Base-by-base conservation (phyloP, 1,140 invertebrate genomes). In the Pogonomyrmex barbatus region DNA sequence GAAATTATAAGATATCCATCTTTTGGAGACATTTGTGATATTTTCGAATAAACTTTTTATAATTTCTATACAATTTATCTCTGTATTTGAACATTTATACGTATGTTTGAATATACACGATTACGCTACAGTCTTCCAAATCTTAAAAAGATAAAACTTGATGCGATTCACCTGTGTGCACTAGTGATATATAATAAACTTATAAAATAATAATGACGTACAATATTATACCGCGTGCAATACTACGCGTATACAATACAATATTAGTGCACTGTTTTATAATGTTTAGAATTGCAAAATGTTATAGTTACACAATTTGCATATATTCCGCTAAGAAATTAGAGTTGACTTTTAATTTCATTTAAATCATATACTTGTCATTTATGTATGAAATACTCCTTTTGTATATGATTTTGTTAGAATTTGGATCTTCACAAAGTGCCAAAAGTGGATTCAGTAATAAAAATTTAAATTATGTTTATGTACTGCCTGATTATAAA, bases 121-220 rank as follows among this genome's bases (percentile, higher is more conserved):
- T 42, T 30, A 76, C 24, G 60, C 58, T 17, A n/a, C 8, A 60
- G 79, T 75, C 79, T 83, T 83, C 79, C 79, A 83, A 12, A 75
- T 30, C 1, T 73, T 60, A 73, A 10, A 24, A 50, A 50, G 6
- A 47, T 75, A 39, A 83, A 52, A 36, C 58, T 73, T 82, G 4
- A 56, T 82, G 65, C 65, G 33, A 75, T 83, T 39, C 42, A 30
- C 30, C 8, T 73, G 42, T 39, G 14, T 39, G 24, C n/a, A 83
- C 50, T 83, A 75, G 4, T 17, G 42, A 36, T 30, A 47, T 47
- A 50, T 60, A 42, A 47, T 52, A 47, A 70, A 62, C 30, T 50
- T 60, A 50, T 47, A 82, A 12, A 83, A 75, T 54, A 45, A 60
- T 81, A 81, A 82, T 47, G 6, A 52, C 30, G 12, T 82, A 42